These are phyloP conservation scores for Melangyna quadrimaculata DNA, from an alignment of 2,888 invertebrate species.

Conservation along the genomic window DNA sequence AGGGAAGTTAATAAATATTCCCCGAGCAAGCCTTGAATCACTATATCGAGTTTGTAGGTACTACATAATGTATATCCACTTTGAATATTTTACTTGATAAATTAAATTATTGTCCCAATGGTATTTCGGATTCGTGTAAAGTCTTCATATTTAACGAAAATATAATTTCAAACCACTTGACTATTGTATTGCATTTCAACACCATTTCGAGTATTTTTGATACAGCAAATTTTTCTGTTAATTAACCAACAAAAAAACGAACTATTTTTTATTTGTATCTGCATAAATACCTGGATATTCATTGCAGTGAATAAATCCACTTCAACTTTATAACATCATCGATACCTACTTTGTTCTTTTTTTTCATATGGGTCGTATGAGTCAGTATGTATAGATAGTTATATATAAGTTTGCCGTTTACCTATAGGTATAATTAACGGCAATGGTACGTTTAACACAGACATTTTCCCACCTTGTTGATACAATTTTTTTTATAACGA, in stretches of 20 bases:
- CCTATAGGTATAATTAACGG: constrained; percentile 7
- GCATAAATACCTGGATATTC: background rate
- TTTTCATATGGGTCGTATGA: background rate
- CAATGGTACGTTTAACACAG: constrained; percentile 3
- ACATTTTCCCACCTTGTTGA: background rate
- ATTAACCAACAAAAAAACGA: background rate
- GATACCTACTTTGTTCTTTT: background rate
- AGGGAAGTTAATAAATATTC: too few species aligned
- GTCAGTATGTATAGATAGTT: background rate
- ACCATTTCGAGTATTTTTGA: background rate
- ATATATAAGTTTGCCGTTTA: background rate
- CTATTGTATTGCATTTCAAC: background rate
- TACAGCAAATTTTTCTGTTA: background rate
- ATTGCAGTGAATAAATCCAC: background rate
- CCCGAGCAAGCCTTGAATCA: too few species aligned
- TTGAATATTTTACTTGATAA: too few species aligned
- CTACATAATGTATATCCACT: background rate
- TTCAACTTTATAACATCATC: background rate
- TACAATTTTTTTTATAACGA: background rate
- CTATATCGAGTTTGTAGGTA: too few species aligned
- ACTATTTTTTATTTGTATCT: background rate
- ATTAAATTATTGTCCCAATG: too few species aligned
- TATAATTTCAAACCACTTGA: background rate
- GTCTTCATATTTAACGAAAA: background rate
- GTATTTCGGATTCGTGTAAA: background rate